Conservation (phyloP, 2,888 invertebrate genomes). For the Gastrophysa polygoni region DNA sequence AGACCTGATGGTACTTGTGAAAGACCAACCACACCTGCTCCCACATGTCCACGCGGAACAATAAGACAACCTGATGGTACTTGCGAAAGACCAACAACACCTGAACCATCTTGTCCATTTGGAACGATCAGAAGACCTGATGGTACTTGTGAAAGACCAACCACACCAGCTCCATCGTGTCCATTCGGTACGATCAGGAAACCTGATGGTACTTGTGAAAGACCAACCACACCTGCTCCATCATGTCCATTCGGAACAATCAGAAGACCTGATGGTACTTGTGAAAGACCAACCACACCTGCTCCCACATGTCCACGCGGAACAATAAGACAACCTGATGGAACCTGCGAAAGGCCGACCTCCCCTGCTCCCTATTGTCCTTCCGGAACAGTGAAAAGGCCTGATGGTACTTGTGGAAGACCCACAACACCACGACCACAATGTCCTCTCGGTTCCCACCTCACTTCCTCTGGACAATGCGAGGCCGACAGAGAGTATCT, state of each 20-base stretch:
- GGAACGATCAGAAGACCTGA: constrained; percentile 15
- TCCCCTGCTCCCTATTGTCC: constrained; percentile 18
- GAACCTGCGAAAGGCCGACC: constrained; percentile 40
- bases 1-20: constrained; percentile 13
- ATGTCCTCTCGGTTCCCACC: constrained; percentile 34
- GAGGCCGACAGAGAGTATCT: constrained; percentile 16
- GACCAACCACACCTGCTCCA: constrained; percentile 6
- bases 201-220: constrained; percentile 39
- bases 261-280: constrained; percentile 35
- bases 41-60: too few relatives aligned
- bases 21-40: constrained; percentile 15
- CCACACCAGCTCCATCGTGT: neutral
- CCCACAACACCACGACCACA: neutral
- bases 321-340: constrained; percentile 56
- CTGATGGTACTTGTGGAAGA: constrained; percentile 18
- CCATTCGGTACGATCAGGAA: too few relatives aligned
- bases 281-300: constrained; percentile 31
- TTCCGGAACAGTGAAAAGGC: constrained; percentile 18
- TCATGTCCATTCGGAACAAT: constrained; percentile 18
- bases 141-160: constrained; percentile 42
- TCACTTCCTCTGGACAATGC: constrained; percentile 30
- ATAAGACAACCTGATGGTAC: too few relatives aligned
- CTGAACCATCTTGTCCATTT: constrained; percentile 26
- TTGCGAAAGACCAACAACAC: neutral
- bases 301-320: constrained; percentile 27